Base-by-base conservation (phyloP, 2,888 invertebrate species). In the Halictus ligatus region DNA sequence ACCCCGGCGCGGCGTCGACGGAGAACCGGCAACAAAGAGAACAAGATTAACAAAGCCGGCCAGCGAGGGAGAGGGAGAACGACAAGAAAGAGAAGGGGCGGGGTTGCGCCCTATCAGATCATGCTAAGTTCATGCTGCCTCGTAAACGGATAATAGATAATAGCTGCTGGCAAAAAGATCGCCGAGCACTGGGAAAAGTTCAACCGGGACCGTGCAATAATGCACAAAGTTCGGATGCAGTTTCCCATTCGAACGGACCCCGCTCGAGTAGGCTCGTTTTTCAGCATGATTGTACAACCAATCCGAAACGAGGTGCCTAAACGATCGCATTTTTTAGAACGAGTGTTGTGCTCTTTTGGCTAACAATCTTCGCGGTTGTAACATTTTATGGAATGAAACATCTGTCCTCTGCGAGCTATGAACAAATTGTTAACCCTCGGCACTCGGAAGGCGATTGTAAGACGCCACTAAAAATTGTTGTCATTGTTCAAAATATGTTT, bases 111-210 rank as follows among this genome's bases (percentile, higher is more conserved):
- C 85, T 91, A 90, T 90, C 90, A 88, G 90, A 91, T 90, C 91
- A 72, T 80, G 75, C 80, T 74, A 81, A 82, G 81, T 83, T 86
- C 58, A 78, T 75, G 76, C 72, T 82, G 81, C 80, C 83, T 83
- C 84, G 84, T 87, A 89, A 91, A 91, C 80, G 89, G 87, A 84
- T 88, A 89, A 91, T 86, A 86, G 88, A 89, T 91, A 91, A 86
- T 86, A 77, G 82, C 84, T 85, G 71, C 69, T 58, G 78, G 82
- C n/a, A 48, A 77, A 83, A 80, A 86, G 84, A 83, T 84, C 79
- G 73, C 29, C 50, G 48, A 3, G 21, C 35, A 35, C 29, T 46
- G 40, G 40, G 78, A 71, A 77, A 75, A 75, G 43, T 48, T 67
- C 75, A 58, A 29, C 80, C 75, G 10, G 25, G 54, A n/a, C 18